These are phyloP conservation scores for Sebastes cheni DNA, from an alignment of 2,797 vertebrate species.

Conservation along the genomic window DNA sequence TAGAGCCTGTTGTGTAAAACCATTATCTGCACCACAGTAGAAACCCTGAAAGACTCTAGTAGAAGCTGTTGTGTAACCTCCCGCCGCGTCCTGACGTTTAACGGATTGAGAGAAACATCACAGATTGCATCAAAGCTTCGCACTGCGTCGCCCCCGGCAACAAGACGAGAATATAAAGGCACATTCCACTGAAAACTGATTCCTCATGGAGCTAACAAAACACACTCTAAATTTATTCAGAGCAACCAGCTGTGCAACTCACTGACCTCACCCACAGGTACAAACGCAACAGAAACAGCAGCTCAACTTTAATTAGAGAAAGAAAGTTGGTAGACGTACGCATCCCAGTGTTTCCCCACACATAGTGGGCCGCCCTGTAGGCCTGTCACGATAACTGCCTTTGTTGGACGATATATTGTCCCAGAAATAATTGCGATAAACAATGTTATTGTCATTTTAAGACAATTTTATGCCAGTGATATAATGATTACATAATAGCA, in stretches of 20 bases:
- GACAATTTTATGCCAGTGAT: not conserved
- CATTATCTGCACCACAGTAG: conserved; percentile 5
- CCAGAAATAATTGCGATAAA: not conserved
- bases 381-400: not conserved
- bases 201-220: conserved; percentile 45
- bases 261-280: conserved; percentile 11
- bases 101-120: conserved; percentile 30
- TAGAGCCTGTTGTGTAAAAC: not conserved
- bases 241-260: conserved; percentile 29
- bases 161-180: conserved; percentile 30
- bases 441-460: not conserved
- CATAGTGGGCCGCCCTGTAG: not conserved
- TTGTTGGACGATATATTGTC: not conserved
- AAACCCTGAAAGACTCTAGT: conserved; percentile 6
- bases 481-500: not conserved
- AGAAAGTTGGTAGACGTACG: not conserved
- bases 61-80: conserved; percentile 20
- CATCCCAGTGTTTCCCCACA: not conserved
- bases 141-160: conserved; percentile 22
- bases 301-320: not conserved
- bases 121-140: conserved; percentile 53
- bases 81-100: not conserved
- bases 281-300: not conserved
- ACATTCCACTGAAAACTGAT: conserved; percentile 58
- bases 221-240: not conserved